Base-by-base conservation (phyloP, 2,888 invertebrate genomes). In the Crocallis elinguaria region DNA sequence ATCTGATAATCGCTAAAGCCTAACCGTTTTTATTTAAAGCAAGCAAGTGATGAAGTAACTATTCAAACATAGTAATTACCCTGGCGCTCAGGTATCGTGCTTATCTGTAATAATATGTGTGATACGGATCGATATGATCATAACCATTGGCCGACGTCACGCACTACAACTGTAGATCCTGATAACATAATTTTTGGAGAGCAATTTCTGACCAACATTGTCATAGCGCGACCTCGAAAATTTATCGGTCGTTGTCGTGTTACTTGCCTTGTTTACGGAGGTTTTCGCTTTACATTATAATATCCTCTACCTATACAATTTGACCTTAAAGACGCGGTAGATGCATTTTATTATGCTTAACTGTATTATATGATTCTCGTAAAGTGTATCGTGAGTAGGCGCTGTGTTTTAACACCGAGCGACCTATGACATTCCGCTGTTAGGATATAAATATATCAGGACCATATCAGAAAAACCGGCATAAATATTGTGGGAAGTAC, bases 241-340 rank as follows among this genome's bases (percentile, higher is more conserved):
- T 69, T 77, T 81, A 87, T 87, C 87, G 86, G 86, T 82, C 86
- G 77, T 83, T 82, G 85, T 77, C 82, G 48, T 44, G 33, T 33
- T 42, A 53, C 73, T 66, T 64, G 49, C 50, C 39, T 33, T 79
- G 74, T 80, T 81, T 74, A 70, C 73, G 78, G 78, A 86, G 78
- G 72, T 70, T 83, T 82, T 80, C 66, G 63, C 46, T 39, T 42
- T 32, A 49, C 23, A 38, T 33, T 52, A 33, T 42, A n/a, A n/a
- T 35, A 39, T 51, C 17, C 36, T 41, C 27, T 33, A 14, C 50
- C 42, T 51, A 30, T n/a, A n/a, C n/a, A n/a, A 17, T 19, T 41
- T 38, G 43, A 44, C 50, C 50, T 44, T 12, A 35, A 43, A 16
- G n/a, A n/a, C 25, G 9, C 13, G 9, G 4, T 16, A 14, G 11